Evolutionary conservation across 2,113 vertebrate genomes (phyloP).

Genomic region (Spheniscus mendiculus): DNA sequence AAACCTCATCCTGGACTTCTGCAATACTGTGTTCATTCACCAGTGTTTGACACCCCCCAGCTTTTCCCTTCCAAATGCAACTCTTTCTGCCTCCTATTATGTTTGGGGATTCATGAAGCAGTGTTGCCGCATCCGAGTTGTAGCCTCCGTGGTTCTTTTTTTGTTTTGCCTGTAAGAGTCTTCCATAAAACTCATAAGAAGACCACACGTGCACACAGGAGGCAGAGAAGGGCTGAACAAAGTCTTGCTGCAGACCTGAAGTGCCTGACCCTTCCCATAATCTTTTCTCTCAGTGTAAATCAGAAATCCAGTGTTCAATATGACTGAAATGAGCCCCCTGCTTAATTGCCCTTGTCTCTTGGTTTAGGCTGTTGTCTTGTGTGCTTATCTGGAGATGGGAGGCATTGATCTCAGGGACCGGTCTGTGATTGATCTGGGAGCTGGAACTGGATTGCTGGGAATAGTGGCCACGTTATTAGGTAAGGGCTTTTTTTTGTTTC

Average conservation of each 20-base stretch:
- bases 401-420: slow-evolving; percentile 78
- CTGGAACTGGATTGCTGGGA: slow-evolving; percentile 93
- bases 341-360: not conserved
- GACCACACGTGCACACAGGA: not conserved
- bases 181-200: not conserved
- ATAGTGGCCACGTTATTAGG: slow-evolving; percentile 91
- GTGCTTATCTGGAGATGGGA: slow-evolving; percentile 88
- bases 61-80: not conserved
- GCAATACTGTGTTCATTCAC: not conserved
- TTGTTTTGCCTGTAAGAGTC: not conserved
- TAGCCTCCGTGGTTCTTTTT: not conserved
- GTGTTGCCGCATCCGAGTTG: not conserved
- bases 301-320: not conserved
- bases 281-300: not conserved
- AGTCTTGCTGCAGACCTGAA: not conserved
- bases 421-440: slow-evolving; percentile 88
- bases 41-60: not conserved
- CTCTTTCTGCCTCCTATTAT: not conserved
- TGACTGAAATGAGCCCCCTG: not conserved
- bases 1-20: not conserved
- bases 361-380: slow-evolving; percentile 88
- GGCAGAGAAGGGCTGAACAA: not conserved
- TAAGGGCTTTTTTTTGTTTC: slow-evolving; percentile 58
- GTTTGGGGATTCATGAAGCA: not conserved
- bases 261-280: not conserved